phyloP scores from a whole-genome alignment of 2,888 invertebrate genomes.

The Dysmachus trigonus region DNA sequence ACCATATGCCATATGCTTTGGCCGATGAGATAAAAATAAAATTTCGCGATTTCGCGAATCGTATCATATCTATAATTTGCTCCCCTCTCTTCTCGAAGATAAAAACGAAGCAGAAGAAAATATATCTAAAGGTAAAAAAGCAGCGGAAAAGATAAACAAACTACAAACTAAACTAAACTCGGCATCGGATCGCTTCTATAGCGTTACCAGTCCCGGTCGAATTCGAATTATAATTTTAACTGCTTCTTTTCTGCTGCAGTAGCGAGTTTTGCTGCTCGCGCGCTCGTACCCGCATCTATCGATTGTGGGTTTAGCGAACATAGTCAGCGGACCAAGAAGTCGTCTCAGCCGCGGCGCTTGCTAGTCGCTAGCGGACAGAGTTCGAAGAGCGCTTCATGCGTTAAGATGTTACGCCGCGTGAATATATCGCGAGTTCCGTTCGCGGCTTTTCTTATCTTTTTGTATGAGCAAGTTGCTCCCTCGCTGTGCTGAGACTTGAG shows the following conservation, averaged over 20 bases:
- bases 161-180: neutral
- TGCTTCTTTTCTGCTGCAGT: neutral
- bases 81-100: neutral
- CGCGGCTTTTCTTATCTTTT: constrained; percentile 10
- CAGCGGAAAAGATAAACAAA: neutral
- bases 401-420: constrained; percentile 23
- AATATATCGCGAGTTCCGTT: constrained; percentile 9
- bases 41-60: neutral
- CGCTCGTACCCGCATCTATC: neutral
- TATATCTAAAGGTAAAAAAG: neutral
- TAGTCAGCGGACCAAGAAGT: neutral
- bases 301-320: neutral
- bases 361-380: neutral
- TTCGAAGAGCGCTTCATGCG: constrained; percentile 32
- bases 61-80: neutral
- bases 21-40: constrained; percentile 1
- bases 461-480: neutral
- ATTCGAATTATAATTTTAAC: neutral
- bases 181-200: neutral
- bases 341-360: neutral
- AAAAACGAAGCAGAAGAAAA: neutral
- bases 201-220: neutral
- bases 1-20: neutral
- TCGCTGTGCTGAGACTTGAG: neutral
- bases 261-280: neutral